These are phyloP conservation scores for Cyprichromis sp. DNA, from an alignment of 2,113 vertebrate species.

Conservation along the genomic window DNA sequence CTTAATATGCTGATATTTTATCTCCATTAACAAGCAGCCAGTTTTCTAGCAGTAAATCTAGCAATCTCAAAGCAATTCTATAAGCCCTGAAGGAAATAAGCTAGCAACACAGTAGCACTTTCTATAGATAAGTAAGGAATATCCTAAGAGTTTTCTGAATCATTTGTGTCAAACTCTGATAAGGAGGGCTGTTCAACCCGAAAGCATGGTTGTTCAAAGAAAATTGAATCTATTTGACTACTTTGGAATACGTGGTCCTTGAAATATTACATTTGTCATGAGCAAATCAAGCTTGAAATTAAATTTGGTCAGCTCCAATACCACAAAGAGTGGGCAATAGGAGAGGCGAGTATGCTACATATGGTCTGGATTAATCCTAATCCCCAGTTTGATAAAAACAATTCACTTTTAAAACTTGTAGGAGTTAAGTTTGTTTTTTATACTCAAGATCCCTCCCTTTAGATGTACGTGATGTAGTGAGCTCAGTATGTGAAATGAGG, in stretches of 20 bases:
- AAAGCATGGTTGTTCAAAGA: not conserved
- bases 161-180: not conserved
- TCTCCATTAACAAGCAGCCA: not conserved
- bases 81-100: not conserved
- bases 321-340: not conserved
- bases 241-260: not conserved
- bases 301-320: not conserved
- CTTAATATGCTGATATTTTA: not conserved
- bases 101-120: not conserved
- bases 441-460: not conserved
- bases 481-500: not conserved
- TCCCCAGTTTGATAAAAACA: not conserved
- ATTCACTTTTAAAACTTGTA: not conserved
- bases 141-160: not conserved
- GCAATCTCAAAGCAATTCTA: not conserved
- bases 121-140: not conserved
- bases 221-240: not conserved
- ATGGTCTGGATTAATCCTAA: not conserved
- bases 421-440: not conserved
- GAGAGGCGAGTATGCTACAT: not conserved
- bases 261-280: not conserved
- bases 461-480: not conserved
- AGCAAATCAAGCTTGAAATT: not conserved
- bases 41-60: not conserved
- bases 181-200: not conserved